Conservation (phyloP, 1,140 invertebrate genomes). For the Thalassaphorura encarpata region DNA sequence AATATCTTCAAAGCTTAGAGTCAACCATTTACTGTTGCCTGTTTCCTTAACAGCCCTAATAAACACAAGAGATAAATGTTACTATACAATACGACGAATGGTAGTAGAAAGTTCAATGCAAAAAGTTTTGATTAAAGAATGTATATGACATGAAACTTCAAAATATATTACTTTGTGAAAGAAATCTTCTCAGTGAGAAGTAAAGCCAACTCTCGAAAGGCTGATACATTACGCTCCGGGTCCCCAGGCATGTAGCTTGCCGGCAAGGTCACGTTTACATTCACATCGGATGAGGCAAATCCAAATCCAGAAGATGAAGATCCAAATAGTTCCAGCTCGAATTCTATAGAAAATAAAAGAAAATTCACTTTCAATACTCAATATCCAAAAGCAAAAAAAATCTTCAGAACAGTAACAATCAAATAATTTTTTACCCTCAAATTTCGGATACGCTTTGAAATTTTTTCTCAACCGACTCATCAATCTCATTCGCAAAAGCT, state of each 20-base stretch:
- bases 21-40: constrained; percentile 8
- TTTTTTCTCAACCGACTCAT: not conserved
- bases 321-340: constrained; percentile 15
- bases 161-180: constrained; percentile 4
- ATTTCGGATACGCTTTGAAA: too few species aligned
- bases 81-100: too few species aligned
- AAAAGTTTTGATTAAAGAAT: too few species aligned
- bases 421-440: not conserved
- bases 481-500: not conserved
- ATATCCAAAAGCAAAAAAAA: not conserved
- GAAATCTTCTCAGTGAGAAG: constrained; percentile 2
- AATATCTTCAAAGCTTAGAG: constrained; percentile 16
- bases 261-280: constrained; percentile 17
- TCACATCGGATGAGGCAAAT: constrained; percentile 26
- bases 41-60: constrained; percentile 18
- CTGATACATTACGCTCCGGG: not conserved
- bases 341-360: constrained; percentile 2
- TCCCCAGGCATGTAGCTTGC: not conserved
- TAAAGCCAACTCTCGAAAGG: not conserved
- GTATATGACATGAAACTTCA: not conserved
- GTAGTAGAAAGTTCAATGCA: too few species aligned
- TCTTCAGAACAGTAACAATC: not conserved
- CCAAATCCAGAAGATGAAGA: constrained; percentile 27
- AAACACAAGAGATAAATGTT: too few species aligned
- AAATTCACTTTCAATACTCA: not conserved